phyloP scores from a whole-genome alignment of 2,797 vertebrate genomes.

The Rachycentron canadum region DNA sequence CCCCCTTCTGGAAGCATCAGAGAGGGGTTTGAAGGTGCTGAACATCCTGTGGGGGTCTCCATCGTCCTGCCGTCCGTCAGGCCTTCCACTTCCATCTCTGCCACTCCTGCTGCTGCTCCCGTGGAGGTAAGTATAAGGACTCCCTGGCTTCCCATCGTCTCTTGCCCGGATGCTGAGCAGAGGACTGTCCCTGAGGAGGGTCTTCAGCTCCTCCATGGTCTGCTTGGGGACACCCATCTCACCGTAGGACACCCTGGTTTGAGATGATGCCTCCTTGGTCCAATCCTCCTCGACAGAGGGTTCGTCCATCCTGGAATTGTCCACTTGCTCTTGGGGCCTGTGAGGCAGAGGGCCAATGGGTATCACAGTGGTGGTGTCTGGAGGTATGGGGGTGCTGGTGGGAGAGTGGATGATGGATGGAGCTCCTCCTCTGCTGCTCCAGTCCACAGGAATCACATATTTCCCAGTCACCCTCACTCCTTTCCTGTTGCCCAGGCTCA shows the following conservation, averaged over 20 bases:
- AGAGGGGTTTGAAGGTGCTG: constrained; percentile 83
- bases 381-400: constrained; percentile 48
- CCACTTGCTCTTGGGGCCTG: constrained; percentile 39
- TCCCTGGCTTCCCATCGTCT: constrained; percentile 56
- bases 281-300: constrained; percentile 31
- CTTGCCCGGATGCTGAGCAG: constrained; percentile 57
- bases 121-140: constrained; percentile 68
- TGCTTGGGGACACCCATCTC: constrained; percentile 73
- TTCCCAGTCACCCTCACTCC: constrained; percentile 82
- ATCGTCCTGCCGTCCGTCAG: constrained; percentile 68
- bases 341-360: constrained; percentile 61
- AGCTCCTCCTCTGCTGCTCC: constrained; percentile 78
- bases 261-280: constrained; percentile 49
- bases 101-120: constrained; percentile 12
- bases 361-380: constrained; percentile 65
- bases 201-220: constrained; percentile 86
- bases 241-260: constrained; percentile 45
- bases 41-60: constrained; percentile 68
- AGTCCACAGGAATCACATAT: constrained; percentile 70
- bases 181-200: constrained; percentile 79
- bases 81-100: constrained; percentile 37
- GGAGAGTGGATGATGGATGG: constrained; percentile 71
- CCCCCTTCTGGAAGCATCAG: constrained; percentile 77
- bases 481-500: constrained; percentile 86
- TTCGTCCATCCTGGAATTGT: constrained; percentile 20